Percentiles rank a stretch among this genome's conserved stretches.
Evolutionary conservation across 2,113 vertebrate species (phyloP).

Genomic region (Triplophysa rosa): DNA sequence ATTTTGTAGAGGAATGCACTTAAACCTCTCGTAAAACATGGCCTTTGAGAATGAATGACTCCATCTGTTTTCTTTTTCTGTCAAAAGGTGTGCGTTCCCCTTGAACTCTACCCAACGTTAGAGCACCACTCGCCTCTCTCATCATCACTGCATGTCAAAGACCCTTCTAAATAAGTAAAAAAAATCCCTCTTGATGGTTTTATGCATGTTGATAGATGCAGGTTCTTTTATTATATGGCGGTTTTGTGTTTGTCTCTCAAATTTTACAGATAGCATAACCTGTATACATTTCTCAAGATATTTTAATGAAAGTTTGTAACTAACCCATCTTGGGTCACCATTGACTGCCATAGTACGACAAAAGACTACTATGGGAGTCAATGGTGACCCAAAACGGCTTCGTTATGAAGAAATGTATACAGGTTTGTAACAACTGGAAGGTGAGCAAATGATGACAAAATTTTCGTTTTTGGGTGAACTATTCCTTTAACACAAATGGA

Average conservation of each 20-base stretch:
- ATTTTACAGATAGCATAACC: background rate
- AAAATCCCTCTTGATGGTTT: background rate
- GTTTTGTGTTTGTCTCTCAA: background rate
- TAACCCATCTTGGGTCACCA: too few species aligned
- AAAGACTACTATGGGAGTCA: too few species aligned
- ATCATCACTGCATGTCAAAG: conserved; percentile 9
- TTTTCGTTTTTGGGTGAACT: too few species aligned
- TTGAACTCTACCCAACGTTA: background rate
- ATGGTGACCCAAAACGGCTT: too few species aligned
- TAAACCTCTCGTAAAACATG: conserved; percentile 52
- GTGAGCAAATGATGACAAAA: too few species aligned
- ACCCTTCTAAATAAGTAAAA: background rate
- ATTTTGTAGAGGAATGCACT: conserved; percentile 47
- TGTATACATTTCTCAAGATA: background rate
- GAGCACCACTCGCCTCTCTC: background rate
- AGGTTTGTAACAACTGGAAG: too few species aligned
- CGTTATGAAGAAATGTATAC: too few species aligned
- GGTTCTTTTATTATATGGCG: background rate
- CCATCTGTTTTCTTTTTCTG: conserved; percentile 37
- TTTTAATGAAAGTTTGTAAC: too few species aligned
- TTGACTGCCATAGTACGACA: too few species aligned
- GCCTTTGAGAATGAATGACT: conserved; percentile 32
- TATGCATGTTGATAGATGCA: background rate
- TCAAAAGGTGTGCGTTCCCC: conserved; percentile 6
- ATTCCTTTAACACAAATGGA: too few species aligned